A percentile compares a stretch with the other conserved stretches of the same genome.
Evolutionary conservation across 2,113 vertebrate genomes (phyloP).

Genomic region (Chaenogobius annularis): DNA sequence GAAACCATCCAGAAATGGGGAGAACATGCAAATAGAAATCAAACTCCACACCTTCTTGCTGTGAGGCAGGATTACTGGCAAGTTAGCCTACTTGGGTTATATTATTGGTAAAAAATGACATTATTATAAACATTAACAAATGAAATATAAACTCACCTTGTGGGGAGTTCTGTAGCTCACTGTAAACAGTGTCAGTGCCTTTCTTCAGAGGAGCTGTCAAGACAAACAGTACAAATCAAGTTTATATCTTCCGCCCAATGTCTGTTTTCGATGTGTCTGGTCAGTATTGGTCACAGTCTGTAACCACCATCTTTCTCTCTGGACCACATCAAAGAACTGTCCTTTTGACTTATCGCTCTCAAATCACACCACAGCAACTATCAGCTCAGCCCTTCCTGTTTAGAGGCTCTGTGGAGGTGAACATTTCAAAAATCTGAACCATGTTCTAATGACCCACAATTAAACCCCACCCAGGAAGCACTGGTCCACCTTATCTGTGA

Average conservation of each 20-base stretch:
- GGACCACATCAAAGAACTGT: conserved; percentile 4
- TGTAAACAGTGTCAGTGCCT: conserved; percentile 80
- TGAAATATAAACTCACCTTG: conserved; percentile 58
- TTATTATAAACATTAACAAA: no score
- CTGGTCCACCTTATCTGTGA: conserved; percentile 50
- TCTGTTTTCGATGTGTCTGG: conserved; percentile 29
- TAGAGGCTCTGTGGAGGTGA: conserved; percentile 44
- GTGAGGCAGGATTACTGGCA: background rate
- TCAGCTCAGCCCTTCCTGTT: conserved; percentile 78
- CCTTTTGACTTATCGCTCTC: conserved; percentile 16
- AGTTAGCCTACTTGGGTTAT: background rate
- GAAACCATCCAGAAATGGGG: background rate
- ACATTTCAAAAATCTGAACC: conserved; percentile 50
- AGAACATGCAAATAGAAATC: background rate
- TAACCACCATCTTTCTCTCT: conserved; percentile 15
- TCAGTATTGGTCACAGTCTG: conserved; percentile 11
- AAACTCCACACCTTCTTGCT: background rate
- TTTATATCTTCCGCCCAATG: conserved; percentile 17
- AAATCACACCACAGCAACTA: conserved; percentile 12
- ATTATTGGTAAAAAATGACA: background rate
- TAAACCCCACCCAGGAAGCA: conserved; percentile 65
- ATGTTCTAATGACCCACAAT: conserved; percentile 65
- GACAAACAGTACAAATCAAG: conserved; percentile 28
- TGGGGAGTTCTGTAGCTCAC: conserved; percentile 72
- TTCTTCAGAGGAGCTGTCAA: conserved; percentile 67